A percentile compares a stretch with the other conserved stretches of the same genome.
Evolutionary conservation across 2,888 invertebrate species (phyloP).

Genomic region (Octonoba sinensis): DNA sequence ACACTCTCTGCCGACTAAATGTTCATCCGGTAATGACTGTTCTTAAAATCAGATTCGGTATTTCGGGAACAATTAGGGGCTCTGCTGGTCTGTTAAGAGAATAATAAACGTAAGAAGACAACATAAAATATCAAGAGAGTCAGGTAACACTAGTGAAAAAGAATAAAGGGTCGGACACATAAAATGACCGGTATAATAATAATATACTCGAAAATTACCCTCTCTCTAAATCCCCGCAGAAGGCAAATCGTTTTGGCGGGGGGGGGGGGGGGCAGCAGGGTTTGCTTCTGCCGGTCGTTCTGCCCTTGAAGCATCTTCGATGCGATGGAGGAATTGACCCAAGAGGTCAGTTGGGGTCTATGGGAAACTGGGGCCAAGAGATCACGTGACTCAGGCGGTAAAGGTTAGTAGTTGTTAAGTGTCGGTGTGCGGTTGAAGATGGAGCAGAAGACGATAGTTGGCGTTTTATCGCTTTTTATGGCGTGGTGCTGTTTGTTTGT

Average conservation of each 20-base stretch:
- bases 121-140: neutral
- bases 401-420: slow-evolving; percentile 58
- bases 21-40: slow-evolving; percentile 37
- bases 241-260: neutral
- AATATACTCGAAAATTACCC: slow-evolving; percentile 14
- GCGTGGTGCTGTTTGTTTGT: no score
- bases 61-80: slow-evolving; percentile 34
- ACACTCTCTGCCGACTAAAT: slow-evolving; percentile 24
- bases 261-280: slow-evolving; percentile 26
- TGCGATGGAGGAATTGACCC: slow-evolving; percentile 37
- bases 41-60: slow-evolving; percentile 26
- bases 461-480: slow-evolving; percentile 9
- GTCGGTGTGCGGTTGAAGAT: slow-evolving; percentile 32
- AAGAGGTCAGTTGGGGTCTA: slow-evolving; percentile 50
- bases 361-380: slow-evolving; percentile 63
- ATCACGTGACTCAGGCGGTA: slow-evolving; percentile 55
- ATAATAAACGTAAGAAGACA: slow-evolving; percentile 17
- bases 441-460: neutral
- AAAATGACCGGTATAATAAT: slow-evolving; percentile 58
- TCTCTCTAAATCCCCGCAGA: no score
- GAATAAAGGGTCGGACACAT: slow-evolving; percentile 16
- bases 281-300: slow-evolving; percentile 19
- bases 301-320: slow-evolving; percentile 21
- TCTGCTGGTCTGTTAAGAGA: slow-evolving; percentile 20
- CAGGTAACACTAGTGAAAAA: slow-evolving; percentile 4